Percentiles rank a stretch among this genome's conserved stretches.
Conservation (phyloP, 2,113 vertebrate species). For the Platichthys stellatus region DNA sequence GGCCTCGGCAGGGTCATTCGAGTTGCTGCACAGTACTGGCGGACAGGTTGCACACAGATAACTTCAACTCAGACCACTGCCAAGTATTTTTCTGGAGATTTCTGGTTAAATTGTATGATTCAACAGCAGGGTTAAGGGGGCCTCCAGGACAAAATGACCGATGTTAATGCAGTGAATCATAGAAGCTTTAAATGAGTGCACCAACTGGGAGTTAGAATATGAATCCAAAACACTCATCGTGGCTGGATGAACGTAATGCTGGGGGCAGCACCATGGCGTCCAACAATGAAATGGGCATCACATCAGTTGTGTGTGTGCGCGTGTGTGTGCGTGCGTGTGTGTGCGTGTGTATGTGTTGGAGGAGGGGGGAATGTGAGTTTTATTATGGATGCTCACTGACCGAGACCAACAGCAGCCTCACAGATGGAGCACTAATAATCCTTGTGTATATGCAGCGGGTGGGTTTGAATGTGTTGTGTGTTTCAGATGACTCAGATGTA, state of each 20-base stretch:
- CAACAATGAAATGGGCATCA: slow-evolving; percentile 40
- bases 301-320: slow-evolving; percentile 9
- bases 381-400: slow-evolving; percentile 73
- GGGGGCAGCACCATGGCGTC: slow-evolving; percentile 54
- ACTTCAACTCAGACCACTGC: no score
- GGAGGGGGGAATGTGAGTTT: slow-evolving; percentile 7
- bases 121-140: slow-evolving; percentile 38
- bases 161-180: slow-evolving; percentile 46
- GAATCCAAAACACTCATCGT: slow-evolving; percentile 60
- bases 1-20: no score
- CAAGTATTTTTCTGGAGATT: not conserved
- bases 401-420: slow-evolving; percentile 54
- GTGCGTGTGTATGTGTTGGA: not conserved
- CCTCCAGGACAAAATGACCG: slow-evolving; percentile 46
- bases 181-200: slow-evolving; percentile 53
- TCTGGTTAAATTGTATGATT: slow-evolving; percentile 44
- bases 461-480: no score
- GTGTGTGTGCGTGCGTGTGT: not conserved
- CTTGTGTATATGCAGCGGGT: slow-evolving; percentile 3
- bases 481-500: no score
- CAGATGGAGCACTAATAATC: slow-evolving; percentile 53
- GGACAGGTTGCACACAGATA: no score
- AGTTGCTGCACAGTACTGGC: no score
- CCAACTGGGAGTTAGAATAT: slow-evolving; percentile 58
- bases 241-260: slow-evolving; percentile 58